Percentiles rank a stretch among this genome's conserved stretches.
phyloP scores from a whole-genome alignment of 2,888 invertebrate species.

The Drosophila fungiperda region DNA sequence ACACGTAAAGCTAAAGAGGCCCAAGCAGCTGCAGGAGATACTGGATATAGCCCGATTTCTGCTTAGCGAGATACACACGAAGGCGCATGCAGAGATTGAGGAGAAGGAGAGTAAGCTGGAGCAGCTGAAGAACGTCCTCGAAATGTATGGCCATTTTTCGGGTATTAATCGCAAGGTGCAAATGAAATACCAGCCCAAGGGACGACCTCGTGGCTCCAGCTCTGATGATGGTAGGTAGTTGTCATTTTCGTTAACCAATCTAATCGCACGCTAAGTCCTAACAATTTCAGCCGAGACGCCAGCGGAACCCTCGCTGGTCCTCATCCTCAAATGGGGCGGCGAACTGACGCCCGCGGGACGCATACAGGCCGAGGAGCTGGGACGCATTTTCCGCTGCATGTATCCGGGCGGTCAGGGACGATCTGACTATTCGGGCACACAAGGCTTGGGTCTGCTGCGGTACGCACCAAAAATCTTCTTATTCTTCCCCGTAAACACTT shows the following conservation, averaged over 20 bases:
- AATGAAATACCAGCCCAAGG: constrained; percentile 99
- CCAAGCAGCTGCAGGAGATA: constrained; percentile 98
- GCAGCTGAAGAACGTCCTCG: constrained; percentile 98
- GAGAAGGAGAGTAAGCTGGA: constrained; percentile 98
- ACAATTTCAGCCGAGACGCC: constrained; percentile 89
- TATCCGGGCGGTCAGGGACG: constrained; percentile 99
- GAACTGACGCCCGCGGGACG: constrained; percentile 99
- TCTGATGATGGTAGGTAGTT: constrained; percentile 93
- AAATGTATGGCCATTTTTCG: constrained; percentile 99
- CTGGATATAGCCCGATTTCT: constrained; percentile 97
- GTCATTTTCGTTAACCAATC: constrained; percentile 17
- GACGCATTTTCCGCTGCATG: constrained; percentile 99
- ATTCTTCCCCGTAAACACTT: accelerated
- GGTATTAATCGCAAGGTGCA: constrained; percentile 99
- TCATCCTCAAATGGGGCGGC: constrained; percentile 99
- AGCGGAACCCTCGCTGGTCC: constrained; percentile 96
- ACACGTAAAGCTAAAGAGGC: constrained; percentile 98
- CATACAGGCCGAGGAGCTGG: constrained; percentile 98
- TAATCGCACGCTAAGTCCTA: constrained; percentile 55
- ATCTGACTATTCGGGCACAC: constrained; percentile 96
- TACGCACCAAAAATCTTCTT: constrained; percentile 25
- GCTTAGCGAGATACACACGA: constrained; percentile 94
- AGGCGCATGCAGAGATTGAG: constrained; percentile 96
- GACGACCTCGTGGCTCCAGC: constrained; percentile 95
- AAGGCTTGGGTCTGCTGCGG: constrained; percentile 96